Percentiles rank a stretch among this genome's conserved stretches.
phyloP scores from a whole-genome alignment of 2,888 invertebrate genomes.

The Drosophila monieri region DNA sequence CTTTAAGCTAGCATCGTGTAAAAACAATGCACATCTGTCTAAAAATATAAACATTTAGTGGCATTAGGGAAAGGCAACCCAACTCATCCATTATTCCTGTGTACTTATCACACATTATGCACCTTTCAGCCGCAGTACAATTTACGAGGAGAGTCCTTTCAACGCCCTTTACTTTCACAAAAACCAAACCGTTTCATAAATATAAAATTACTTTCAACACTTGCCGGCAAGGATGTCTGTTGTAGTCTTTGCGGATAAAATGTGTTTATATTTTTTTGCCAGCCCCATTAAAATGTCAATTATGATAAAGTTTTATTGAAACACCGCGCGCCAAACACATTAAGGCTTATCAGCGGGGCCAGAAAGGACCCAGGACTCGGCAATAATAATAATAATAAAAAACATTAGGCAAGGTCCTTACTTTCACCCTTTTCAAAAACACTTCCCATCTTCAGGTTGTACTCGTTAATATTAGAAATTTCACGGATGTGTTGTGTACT shows the following conservation, averaged over 20 bases:
- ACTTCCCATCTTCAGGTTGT: slow-evolving; percentile 7
- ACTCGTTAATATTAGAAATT: slow-evolving; percentile 17
- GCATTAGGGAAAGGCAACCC: background rate
- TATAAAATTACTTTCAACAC: slow-evolving; percentile 59
- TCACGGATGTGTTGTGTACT: slow-evolving; percentile 7
- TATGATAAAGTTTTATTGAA: slow-evolving; percentile 78
- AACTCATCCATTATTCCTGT: slow-evolving; percentile 13
- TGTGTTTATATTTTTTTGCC: slow-evolving; percentile 33
- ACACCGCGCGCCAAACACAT: slow-evolving; percentile 66
- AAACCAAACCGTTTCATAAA: slow-evolving; percentile 55
- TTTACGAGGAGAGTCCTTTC: slow-evolving; percentile 53
- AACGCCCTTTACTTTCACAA: slow-evolving; percentile 32
- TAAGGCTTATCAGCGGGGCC: slow-evolving; percentile 68
- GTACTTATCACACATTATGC: slow-evolving; percentile 57
- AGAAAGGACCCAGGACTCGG: slow-evolving; percentile 30
- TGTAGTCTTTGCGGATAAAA: slow-evolving; percentile 9
- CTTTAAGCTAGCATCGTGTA: background rate
- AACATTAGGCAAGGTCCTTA: slow-evolving; percentile 60
- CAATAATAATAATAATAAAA: slow-evolving; percentile 72
- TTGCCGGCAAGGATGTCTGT: slow-evolving; percentile 31
- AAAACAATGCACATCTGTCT: background rate
- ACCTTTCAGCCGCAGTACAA: slow-evolving; percentile 52
- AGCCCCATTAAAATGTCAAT: slow-evolving; percentile 74
- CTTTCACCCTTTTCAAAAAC: slow-evolving; percentile 67
- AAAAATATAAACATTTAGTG: background rate